phyloP scores from a whole-genome alignment of 2,797 vertebrate genomes.

The Acrossocheilus wenchowensis region DNA sequence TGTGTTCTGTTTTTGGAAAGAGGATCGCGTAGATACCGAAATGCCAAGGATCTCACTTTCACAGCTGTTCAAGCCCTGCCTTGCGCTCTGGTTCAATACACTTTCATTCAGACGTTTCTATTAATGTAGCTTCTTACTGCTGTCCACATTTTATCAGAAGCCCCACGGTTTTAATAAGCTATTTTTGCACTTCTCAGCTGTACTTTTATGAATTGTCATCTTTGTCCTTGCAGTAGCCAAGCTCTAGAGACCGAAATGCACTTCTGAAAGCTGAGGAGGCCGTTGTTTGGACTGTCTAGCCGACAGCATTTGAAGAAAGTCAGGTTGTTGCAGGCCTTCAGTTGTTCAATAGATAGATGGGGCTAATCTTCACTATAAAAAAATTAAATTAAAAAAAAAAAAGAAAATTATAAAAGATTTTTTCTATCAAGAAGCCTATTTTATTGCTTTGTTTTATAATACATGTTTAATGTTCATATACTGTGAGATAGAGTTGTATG shows the following conservation, averaged over 20 bases:
- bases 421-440: slow-evolving; percentile 66
- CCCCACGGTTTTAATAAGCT: slow-evolving; percentile 65
- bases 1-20: slow-evolving; percentile 65
- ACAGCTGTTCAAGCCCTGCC: slow-evolving; percentile 61
- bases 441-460: slow-evolving; percentile 71
- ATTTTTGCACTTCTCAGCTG: slow-evolving; percentile 66
- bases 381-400: slow-evolving; percentile 37
- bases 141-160: slow-evolving; percentile 60
- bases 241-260: slow-evolving; percentile 52
- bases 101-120: slow-evolving; percentile 56
- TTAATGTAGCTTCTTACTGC: slow-evolving; percentile 60
- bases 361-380: slow-evolving; percentile 56
- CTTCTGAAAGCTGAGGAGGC: slow-evolving; percentile 36
- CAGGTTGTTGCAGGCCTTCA: slow-evolving; percentile 20
- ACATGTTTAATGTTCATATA: slow-evolving; percentile 68
- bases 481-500: slow-evolving; percentile 69
- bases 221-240: slow-evolving; percentile 40
- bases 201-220: slow-evolving; percentile 49
- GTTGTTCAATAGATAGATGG: slow-evolving; percentile 37
- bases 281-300: slow-evolving; percentile 32
- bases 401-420: slow-evolving; percentile 49
- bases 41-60: slow-evolving; percentile 57
- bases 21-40: slow-evolving; percentile 59
- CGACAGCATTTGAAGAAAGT: slow-evolving; percentile 32
- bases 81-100: slow-evolving; percentile 65